Evolutionary conservation across 1,140 invertebrate genomes (phyloP), one percentile per base, ranked within the genome.

Genomic region (Sarcophaga bullata): DNA sequence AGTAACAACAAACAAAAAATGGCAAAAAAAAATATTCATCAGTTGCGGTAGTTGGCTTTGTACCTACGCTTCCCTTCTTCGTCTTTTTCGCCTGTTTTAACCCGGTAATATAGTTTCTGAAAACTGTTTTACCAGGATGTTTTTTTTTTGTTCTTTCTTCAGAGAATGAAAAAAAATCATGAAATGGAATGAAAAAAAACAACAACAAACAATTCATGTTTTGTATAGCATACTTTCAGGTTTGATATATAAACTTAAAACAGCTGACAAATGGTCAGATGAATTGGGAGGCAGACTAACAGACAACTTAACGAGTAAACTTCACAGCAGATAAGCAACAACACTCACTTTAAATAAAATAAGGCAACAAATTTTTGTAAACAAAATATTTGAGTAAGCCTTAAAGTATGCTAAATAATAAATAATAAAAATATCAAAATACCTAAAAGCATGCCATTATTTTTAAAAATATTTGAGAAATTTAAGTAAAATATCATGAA

Each of bases 1-100:
- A 68, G 17, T 2, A 25, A 68, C 17, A 68, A 68, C 17, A 19
- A 68, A 68, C 19, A 68, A 6, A 19, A 68, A 68, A 68, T 19
- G 11, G 49, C 49, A 52, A 9, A 52, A 58, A 58, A 68, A 68
- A 68, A 25, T 68, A 68, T 68, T 68, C 62, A 68, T 68, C 62
- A 68, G 62, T 68, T 68, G 7, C 62, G 19, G 62, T 68, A 10
- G 62, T n/a, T 68, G 62, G 62, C 19, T 68, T 19, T 68, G 4
- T 37, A 13, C 13, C 15, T n/a, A 15, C 54, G 13, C 13, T n/a
- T 58, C 54, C 10, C 6, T n/a, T 9, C n/a, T 68, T 19, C 0
- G 0, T 25, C 4, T 37, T 4, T 37, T 37, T 37, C 25, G 25
- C 25, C 4, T 37, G 25, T 37, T 37, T 37, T 37, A 37, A 37